Conservation (phyloP, 2,113 vertebrate genomes). For the Gavialis gangeticus region DNA sequence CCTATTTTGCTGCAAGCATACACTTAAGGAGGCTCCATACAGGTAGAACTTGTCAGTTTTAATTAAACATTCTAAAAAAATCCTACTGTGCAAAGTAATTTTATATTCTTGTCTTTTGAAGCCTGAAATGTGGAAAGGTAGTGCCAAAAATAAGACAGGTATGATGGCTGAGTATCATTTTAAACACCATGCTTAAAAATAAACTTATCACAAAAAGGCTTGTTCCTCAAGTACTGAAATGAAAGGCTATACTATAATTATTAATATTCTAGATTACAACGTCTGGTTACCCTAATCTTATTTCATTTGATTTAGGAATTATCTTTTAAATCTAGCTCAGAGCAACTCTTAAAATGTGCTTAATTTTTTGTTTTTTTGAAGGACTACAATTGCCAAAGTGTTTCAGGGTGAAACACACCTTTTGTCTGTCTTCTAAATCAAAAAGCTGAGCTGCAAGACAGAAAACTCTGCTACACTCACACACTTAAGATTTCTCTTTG, state of each 20-base stretch:
- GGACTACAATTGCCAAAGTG: no score
- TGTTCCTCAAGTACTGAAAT: background rate
- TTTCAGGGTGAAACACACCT: no score
- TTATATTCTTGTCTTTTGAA: background rate
- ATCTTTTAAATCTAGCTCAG: background rate
- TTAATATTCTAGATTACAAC: background rate
- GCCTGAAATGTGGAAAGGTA: background rate
- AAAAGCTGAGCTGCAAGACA: background rate
- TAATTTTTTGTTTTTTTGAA: no score
- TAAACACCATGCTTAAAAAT: background rate
- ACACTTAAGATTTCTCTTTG: background rate
- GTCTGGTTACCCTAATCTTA: background rate
- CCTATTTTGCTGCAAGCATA: background rate
- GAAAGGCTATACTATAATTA: background rate
- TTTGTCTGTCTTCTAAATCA: background rate
- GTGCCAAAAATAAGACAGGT: background rate
- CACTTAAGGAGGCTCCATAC: background rate
- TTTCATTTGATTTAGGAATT: background rate
- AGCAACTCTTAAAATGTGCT: background rate
- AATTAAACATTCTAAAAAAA: background rate
- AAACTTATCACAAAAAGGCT: background rate
- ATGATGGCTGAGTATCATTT: background rate
- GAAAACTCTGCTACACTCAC: no score
- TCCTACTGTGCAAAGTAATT: no score
- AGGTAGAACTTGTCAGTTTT: background rate